Base-by-base conservation (phyloP, 2,888 invertebrate genomes). In the Drosophila setosimentum region DNA sequence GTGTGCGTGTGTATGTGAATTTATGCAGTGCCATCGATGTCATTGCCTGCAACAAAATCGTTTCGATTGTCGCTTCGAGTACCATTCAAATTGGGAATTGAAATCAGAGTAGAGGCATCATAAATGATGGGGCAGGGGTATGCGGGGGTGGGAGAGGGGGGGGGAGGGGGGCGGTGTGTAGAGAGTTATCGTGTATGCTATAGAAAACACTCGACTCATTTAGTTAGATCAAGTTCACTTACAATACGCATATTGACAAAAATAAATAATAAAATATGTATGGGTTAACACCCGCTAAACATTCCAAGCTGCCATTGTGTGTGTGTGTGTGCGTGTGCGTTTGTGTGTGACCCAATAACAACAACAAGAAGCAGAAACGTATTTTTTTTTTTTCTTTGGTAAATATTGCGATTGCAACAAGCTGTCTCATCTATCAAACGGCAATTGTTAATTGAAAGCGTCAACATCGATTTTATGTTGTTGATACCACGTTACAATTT, bases 381-480 rank as follows among this genome's bases (percentile, higher is more conserved):
- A 53, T n/a, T n/a, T n/a, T n/a, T n/a, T n/a, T n/a, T n/a, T n/a
- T n/a, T n/a, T n/a, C n/a, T 53, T 53, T 61, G 61, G 66, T 49
- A 53, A 59, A 29, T 61, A 61, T 66, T 63, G 11, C 49, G 62
- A 68, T 78, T 68, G 77, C 78, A 76, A 64, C 71, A 75, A 68
- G 51, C 78, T 76, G 78, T 80, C 78, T 68, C 78, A 78, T 76
- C 58, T 64, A 78, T 78, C 78, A 80, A 79, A 77, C 69, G 66
- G 74, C 84, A 87, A 76, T 89, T 84, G 82, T 87, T 85, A 85
- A 89, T 85, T 87, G 84, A 82, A 76, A 84, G 69, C 87, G 76
- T 87, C 76, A 87, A 85, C 79, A 89, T 60, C 59, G 68, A 64
- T 76, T 65, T 78, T 55, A 10, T 35, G 18, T 10, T 27, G 10